Conservation (phyloP, 2,888 invertebrate genomes). For the Oligia fasciuncula region DNA sequence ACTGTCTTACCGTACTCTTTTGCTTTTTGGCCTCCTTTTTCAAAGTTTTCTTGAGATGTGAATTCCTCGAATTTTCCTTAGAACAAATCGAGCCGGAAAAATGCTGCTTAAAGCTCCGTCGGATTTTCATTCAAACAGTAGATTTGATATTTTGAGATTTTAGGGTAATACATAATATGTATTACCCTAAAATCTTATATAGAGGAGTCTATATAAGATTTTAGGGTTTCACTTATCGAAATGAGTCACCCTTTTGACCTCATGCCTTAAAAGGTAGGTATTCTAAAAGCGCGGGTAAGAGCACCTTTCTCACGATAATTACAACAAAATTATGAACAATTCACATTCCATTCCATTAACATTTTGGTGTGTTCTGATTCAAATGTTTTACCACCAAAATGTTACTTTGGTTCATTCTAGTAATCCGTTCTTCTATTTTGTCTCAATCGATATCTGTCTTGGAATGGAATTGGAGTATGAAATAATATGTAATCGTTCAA, state of each 20-base stretch:
- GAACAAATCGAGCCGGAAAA: not conserved
- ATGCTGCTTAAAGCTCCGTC: not conserved
- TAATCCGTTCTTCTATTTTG: not conserved
- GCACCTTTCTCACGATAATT: not conserved
- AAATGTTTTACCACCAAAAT: not conserved
- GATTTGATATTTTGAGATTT: not conserved
- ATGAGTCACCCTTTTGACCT: not conserved
- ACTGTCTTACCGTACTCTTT: not conserved
- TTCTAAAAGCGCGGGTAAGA: no score
- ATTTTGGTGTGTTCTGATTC: not conserved
- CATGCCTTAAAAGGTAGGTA: not conserved
- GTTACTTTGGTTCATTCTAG: not conserved
- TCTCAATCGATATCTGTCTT: no score
- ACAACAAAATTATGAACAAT: not conserved
- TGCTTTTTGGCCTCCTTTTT: not conserved
- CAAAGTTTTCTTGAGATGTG: not conserved
- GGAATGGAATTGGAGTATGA: no score
- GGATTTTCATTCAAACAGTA: not conserved
- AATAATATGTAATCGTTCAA: no score
- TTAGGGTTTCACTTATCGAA: not conserved
- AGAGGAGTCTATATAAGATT: not conserved
- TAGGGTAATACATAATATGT: no score
- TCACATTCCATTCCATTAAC: not conserved
- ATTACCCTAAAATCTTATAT: no score
- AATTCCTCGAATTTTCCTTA: not conserved